phyloP scores from a whole-genome alignment of 2,888 invertebrate genomes.

The Thera britannica region DNA sequence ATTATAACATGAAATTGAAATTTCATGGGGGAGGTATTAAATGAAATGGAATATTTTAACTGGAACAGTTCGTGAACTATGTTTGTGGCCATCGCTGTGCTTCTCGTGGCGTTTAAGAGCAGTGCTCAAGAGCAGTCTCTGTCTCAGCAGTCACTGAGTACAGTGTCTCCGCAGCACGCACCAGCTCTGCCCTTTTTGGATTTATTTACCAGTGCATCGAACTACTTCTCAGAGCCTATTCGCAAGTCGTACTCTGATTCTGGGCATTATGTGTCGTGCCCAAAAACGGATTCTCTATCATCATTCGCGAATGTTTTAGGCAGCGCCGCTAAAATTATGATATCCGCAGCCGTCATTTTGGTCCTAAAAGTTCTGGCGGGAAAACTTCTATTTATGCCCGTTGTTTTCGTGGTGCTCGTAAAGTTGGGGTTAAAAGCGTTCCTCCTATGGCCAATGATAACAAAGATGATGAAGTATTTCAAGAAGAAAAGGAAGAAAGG shows the following conservation, averaged over 20 bases:
- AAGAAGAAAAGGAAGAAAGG: slow-evolving; percentile 76
- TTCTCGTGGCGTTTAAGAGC: slow-evolving; percentile 59
- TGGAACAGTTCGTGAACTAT: slow-evolving; percentile 77
- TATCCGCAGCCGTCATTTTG: slow-evolving; percentile 72
- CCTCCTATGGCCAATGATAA: slow-evolving; percentile 77
- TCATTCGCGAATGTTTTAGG: slow-evolving; percentile 73
- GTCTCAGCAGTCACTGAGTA: slow-evolving; percentile 55
- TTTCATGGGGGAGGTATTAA: slow-evolving; percentile 80
- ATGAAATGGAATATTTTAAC: slow-evolving; percentile 61
- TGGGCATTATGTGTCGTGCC: slow-evolving; percentile 64
- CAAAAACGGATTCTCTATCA: slow-evolving; percentile 68
- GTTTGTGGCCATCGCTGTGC: slow-evolving; percentile 65
- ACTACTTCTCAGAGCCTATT: slow-evolving; percentile 66
- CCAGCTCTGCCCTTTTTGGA: slow-evolving; percentile 63
- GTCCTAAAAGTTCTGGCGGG: slow-evolving; percentile 72
- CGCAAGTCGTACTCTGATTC: slow-evolving; percentile 71
- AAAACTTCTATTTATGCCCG: slow-evolving; percentile 72
- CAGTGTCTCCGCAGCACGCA: slow-evolving; percentile 56
- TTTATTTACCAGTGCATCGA: slow-evolving; percentile 71
- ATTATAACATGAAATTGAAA: slow-evolving; percentile 70
- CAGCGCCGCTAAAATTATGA: slow-evolving; percentile 78
- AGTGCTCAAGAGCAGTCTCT: slow-evolving; percentile 68
- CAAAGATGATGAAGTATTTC: slow-evolving; percentile 75
- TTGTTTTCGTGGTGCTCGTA: slow-evolving; percentile 66
- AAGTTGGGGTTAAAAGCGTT: slow-evolving; percentile 75